Conservation (phyloP, 2,797 vertebrate genomes). For the Gila robusta region DNA sequence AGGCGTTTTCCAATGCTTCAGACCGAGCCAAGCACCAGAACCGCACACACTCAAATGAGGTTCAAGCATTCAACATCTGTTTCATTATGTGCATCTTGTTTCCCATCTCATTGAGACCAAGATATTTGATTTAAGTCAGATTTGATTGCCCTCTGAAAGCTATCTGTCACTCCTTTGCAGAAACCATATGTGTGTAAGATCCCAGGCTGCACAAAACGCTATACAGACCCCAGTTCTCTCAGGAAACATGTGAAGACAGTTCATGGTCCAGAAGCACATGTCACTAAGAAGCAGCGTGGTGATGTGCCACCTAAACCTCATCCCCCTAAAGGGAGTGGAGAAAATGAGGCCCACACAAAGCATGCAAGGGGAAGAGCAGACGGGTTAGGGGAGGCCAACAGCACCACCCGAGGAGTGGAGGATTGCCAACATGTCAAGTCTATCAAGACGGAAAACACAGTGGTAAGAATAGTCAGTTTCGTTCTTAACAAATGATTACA, state of each 20-base stretch:
- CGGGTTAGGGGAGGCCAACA: conserved; percentile 83
- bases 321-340: conserved; percentile 86
- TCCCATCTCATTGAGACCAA: conserved; percentile 17
- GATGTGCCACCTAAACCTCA: conserved; percentile 84
- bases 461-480: conserved; percentile 81
- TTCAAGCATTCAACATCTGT: conserved; percentile 68
- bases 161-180: conserved; percentile 72
- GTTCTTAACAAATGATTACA: background rate
- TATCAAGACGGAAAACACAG: conserved; percentile 94
- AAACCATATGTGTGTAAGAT: conserved; percentile 99
- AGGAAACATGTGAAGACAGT: conserved; percentile 98
- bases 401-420: conserved; percentile 82
- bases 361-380: conserved; percentile 78
- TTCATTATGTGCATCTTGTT: conserved; percentile 2
- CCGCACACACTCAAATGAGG: conserved; percentile 98
- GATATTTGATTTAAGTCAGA: conserved; percentile 19
- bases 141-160: conserved; percentile 36
- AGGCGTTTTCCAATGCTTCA: conserved; percentile 98
- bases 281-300: conserved; percentile 95
- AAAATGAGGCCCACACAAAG: conserved; percentile 85
- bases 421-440: conserved; percentile 89
- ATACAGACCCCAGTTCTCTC: conserved; percentile 98
- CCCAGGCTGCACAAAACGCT: conserved; percentile 95
- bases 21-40: conserved; percentile 99
- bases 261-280: conserved; percentile 95